These are phyloP conservation scores for Eurystomus gularis DNA, from an alignment of 2,113 vertebrate species.

Conservation along the genomic window DNA sequence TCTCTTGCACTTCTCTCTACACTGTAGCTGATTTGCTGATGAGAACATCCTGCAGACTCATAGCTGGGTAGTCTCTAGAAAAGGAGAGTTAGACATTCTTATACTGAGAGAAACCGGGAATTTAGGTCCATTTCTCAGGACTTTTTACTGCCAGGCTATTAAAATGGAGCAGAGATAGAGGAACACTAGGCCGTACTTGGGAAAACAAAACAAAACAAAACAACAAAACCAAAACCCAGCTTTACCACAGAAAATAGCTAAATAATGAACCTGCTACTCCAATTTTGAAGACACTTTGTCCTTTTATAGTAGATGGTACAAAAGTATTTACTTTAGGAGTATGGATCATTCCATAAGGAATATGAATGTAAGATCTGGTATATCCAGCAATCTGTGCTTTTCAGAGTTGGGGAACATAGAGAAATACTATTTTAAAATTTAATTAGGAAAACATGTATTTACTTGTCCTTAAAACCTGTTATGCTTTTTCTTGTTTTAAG, in stretches of 20 bases:
- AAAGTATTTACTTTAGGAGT: background rate
- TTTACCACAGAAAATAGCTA: background rate
- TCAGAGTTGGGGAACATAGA: background rate
- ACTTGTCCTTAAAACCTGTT: background rate
- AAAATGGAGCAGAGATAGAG: background rate
- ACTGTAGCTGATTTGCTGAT: background rate
- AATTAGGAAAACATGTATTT: background rate
- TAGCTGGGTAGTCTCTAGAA: background rate
- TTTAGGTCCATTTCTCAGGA: background rate
- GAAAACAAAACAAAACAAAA: background rate
- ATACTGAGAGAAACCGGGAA: background rate
- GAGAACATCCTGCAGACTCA: background rate
- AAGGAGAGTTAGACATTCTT: background rate
- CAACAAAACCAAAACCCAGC: no score
- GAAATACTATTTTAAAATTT: background rate
- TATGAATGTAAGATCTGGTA: background rate
- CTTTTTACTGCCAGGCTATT: background rate
- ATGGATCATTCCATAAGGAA: background rate
- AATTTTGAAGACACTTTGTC: background rate
- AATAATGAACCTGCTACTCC: background rate
- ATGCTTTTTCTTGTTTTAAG: background rate
- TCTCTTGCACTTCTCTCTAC: background rate
- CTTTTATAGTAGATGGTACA: background rate
- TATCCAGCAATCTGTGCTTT: background rate
- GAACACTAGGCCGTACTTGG: background rate